Evolutionary conservation across 2,888 invertebrate genomes (phyloP).

Genomic region (Dicycla oo): DNA sequence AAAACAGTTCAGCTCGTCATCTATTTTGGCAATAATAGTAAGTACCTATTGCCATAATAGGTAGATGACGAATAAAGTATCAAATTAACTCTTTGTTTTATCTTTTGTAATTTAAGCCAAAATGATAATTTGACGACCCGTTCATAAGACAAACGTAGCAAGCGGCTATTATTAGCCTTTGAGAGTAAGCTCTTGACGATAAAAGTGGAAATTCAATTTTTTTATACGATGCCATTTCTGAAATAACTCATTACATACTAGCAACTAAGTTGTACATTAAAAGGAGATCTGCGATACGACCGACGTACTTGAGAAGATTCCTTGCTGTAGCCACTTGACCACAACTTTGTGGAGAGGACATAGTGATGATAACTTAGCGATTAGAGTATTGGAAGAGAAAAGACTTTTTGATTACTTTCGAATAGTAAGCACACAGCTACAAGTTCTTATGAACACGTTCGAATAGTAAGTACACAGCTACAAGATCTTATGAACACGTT

Average conservation of each 20-base stretch:
- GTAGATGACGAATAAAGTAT: not conserved
- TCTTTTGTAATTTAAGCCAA: no score
- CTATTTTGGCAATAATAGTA: not conserved
- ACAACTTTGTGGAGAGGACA: not conserved
- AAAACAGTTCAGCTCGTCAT: not conserved
- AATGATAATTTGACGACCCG: no score
- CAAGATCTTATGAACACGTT: no score
- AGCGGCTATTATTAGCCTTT: not conserved
- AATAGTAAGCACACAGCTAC: not conserved
- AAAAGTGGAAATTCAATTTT: slow-evolving; percentile 5
- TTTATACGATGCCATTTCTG: not conserved
- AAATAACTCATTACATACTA: slow-evolving; percentile 45
- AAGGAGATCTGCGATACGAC: slow-evolving; percentile 40
- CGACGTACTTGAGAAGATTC: slow-evolving; percentile 27
- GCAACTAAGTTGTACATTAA: slow-evolving; percentile 56
- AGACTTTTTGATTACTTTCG: not conserved
- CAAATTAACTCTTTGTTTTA: no score
- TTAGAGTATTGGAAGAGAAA: not conserved
- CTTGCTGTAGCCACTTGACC: slow-evolving; percentile 41
- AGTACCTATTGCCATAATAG: not conserved
- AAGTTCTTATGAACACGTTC: no score
- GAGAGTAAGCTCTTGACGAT: not conserved
- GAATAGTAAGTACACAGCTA: no score
- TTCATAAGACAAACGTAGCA: not conserved
- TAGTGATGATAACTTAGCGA: slow-evolving; percentile 17